Evolutionary conservation across 2,888 invertebrate genomes (phyloP), one percentile per base, ranked within the genome.

Genomic region (Ptilodon capucinus): DNA sequence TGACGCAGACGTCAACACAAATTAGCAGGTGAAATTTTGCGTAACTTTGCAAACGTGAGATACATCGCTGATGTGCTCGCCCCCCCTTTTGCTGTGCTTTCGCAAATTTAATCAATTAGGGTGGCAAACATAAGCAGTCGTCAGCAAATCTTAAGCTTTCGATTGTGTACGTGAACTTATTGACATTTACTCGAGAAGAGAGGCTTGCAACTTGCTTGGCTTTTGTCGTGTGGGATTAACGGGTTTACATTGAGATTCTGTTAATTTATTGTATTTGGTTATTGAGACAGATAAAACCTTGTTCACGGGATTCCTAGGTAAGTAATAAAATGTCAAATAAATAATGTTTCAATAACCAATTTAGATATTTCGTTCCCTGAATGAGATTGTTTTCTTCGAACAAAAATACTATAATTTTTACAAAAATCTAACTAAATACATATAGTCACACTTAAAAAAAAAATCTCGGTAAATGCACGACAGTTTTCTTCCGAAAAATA

Each of bases 81-180:
- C 43, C 5, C 28, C 8, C 14, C 21, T 14, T 42, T 23, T 14
- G 14, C 46, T 40, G 2, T 23, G 35, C 42, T 35, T 32, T 17
- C 40, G 23, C 4, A 36, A 54, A 51, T 58, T 39, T 28, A 39
- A 50, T 58, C 43, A 46, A 44, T 48, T 44, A 57, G 11, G 17
- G 16, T 7, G 2, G 35, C 35, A 35, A 35, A 35, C 11, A 35
- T 35, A 35, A 35, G 17, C 32, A 14, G 17, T 14, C 18, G 42
- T 17, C 23, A 23, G 23, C 30, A 30, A 4, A 8, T 35, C 35
- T 35, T 17, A 16, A 18, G 17, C 35, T 14, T 17, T 18, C 14
- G 32, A 14, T 32, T 14, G 8, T 32, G 32, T n/a, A 14, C n/a
- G n/a, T n/a, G n/a, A 28, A 28, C 8, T 28, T 28, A 28, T 28